Evolutionary conservation across 2,888 invertebrate genomes (phyloP).

Genomic region (Eupithecia dodoneata): DNA sequence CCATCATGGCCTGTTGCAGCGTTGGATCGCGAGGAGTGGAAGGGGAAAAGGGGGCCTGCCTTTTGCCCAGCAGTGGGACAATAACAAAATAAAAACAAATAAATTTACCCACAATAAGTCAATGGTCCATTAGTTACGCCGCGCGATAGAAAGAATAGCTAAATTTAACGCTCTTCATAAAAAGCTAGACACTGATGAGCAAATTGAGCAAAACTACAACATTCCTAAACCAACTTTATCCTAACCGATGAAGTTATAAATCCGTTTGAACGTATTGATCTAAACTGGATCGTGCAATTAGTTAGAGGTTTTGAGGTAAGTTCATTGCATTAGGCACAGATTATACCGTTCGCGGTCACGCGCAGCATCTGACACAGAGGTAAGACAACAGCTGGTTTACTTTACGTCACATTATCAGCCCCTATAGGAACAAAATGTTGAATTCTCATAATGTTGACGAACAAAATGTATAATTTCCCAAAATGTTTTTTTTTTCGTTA

Average conservation of each 20-base stretch:
- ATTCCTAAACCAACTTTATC: background rate
- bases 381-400: constrained; percentile 21
- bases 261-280: background rate
- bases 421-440: too few relatives aligned
- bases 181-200: background rate
- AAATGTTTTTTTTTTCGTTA: too few relatives aligned
- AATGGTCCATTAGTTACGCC: background rate
- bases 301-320: constrained; percentile 33
- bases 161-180: background rate
- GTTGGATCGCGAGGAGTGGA: too few relatives aligned
- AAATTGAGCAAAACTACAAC: background rate
- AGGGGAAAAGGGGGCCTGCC: too few relatives aligned
- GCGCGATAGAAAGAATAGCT: background rate
- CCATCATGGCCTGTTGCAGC: too few relatives aligned
- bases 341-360: constrained; percentile 37
- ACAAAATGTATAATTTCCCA: too few relatives aligned
- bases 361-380: constrained; percentile 39
- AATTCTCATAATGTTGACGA: too few relatives aligned
- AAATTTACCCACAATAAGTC: background rate
- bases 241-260: background rate
- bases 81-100: too few relatives aligned
- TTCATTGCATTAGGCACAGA: constrained; percentile 34
- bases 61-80: too few relatives aligned
- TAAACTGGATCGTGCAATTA: constrained; percentile 24
- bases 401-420: background rate